A percentile compares a stretch with the other conserved stretches of the same genome.
phyloP scores from a whole-genome alignment of 2,888 invertebrate species.

The Sinhomidia bicolor region DNA sequence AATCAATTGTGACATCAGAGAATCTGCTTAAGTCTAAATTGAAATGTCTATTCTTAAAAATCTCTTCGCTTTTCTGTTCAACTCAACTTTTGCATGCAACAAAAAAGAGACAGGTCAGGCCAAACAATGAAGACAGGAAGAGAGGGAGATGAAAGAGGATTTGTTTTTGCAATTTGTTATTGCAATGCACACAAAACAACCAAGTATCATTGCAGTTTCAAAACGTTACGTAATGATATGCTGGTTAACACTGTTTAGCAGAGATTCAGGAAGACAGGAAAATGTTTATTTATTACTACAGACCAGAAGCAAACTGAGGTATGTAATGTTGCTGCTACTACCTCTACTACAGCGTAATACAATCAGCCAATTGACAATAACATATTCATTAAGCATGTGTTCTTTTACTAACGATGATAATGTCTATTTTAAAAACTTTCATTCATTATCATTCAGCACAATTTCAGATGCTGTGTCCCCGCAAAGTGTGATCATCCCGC shows the following conservation, averaged over 20 bases:
- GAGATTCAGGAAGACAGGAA: not conserved
- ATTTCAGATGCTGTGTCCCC: not conserved
- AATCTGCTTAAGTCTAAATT: not conserved
- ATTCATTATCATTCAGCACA: not conserved
- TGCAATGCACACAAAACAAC: not conserved
- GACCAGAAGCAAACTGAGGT: not conserved
- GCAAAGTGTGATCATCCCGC: not conserved
- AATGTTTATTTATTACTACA: not conserved
- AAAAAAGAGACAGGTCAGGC: constrained; percentile 26
- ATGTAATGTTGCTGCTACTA: too few relatives aligned
- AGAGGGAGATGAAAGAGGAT: not conserved
- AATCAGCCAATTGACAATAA: not conserved
- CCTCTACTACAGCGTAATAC: not conserved
- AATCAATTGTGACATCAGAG: constrained; percentile 17
- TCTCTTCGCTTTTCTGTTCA: not conserved
- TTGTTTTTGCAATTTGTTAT: not conserved
- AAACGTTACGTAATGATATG: not conserved
- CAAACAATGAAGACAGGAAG: not conserved
- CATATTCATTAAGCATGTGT: not conserved
- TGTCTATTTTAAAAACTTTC: constrained; percentile 5
- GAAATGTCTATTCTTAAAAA: not conserved
- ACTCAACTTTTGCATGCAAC: not conserved
- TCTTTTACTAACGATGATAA: not conserved
- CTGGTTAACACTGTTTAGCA: not conserved
- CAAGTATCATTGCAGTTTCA: not conserved